Percentiles rank a stretch among this genome's conserved stretches.
Evolutionary conservation across 2,888 invertebrate genomes (phyloP).

Genomic region (Zelleria hepariella): DNA sequence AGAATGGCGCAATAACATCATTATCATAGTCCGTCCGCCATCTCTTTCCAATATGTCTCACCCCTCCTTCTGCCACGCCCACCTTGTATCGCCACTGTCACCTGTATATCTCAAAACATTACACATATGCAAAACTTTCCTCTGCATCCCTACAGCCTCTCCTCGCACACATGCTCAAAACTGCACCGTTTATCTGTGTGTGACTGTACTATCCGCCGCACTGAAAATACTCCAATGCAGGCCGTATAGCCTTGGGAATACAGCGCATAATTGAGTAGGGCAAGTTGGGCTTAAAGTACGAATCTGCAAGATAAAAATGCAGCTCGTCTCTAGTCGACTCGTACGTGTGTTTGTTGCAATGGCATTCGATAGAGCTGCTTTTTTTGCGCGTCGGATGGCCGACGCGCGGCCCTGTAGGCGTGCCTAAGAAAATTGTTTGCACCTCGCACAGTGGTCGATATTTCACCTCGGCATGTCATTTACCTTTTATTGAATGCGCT

Average conservation of each 20-base stretch:
- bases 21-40: slow-evolving; percentile 70
- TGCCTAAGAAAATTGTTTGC: slow-evolving; percentile 67
- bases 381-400: slow-evolving; percentile 45
- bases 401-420: slow-evolving; percentile 57
- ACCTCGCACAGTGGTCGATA: slow-evolving; percentile 67
- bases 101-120: slow-evolving; percentile 72
- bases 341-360: slow-evolving; percentile 33
- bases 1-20: slow-evolving; percentile 69
- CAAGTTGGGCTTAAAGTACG: slow-evolving; percentile 25
- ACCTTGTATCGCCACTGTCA: slow-evolving; percentile 66
- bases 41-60: slow-evolving; percentile 70
- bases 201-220: background rate
- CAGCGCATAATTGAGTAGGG: background rate
- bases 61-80: slow-evolving; percentile 65
- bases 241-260: background rate
- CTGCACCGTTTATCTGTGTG: slow-evolving; percentile 22
- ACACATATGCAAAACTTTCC: slow-evolving; percentile 72
- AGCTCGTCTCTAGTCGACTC: slow-evolving; percentile 41
- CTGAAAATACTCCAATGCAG: background rate
- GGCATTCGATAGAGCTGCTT: slow-evolving; percentile 13
- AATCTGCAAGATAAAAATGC: slow-evolving; percentile 71
- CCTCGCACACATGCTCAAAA: slow-evolving; percentile 12
- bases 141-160: slow-evolving; percentile 42
- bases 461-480: slow-evolving; percentile 53
- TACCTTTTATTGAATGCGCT: slow-evolving; percentile 17